Evolutionary conservation across 2,797 vertebrate species (phyloP).

Genomic region (Miichthys miiuy): DNA sequence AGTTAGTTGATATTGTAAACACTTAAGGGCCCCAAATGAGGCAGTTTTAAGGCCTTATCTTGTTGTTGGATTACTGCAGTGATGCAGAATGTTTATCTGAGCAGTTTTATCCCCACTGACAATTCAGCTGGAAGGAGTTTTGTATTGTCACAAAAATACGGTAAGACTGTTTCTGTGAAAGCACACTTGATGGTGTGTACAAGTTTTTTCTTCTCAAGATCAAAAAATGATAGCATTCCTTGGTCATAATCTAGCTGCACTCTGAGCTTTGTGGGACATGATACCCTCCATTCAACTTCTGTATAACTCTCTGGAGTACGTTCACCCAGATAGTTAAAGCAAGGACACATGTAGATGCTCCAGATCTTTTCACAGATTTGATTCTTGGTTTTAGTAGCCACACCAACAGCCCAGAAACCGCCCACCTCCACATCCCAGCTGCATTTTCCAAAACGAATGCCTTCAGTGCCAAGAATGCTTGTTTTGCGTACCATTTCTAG

Average conservation of each 20-base stretch:
- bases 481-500: fast-evolving
- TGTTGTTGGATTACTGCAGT: neutral
- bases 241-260: constrained; percentile 44
- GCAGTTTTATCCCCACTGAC: fast-evolving
- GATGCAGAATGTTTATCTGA: neutral
- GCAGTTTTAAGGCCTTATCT: neutral
- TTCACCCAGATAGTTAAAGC: fast-evolving
- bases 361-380: fast-evolving
- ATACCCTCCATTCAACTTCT: fast-evolving
- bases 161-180: constrained; percentile 29
- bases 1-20: neutral
- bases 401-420: fast-evolving
- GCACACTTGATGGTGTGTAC: neutral
- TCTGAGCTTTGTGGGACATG: constrained; percentile 20
- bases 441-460: constrained; percentile 56
- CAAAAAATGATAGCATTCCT: constrained; percentile 50
- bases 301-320: fast-evolving
- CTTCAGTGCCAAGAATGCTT: neutral
- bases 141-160: fast-evolving
- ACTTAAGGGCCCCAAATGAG: too few species aligned
- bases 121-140: constrained; percentile 47
- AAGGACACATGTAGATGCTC: fast-evolving
- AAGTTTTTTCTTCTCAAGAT: constrained; percentile 3
- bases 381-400: fast-evolving
- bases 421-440: constrained; percentile 50